A percentile compares a stretch with the other conserved stretches of the same genome.
Conservation (phyloP, 2,113 vertebrate species). For the Castor canadensis region DNA sequence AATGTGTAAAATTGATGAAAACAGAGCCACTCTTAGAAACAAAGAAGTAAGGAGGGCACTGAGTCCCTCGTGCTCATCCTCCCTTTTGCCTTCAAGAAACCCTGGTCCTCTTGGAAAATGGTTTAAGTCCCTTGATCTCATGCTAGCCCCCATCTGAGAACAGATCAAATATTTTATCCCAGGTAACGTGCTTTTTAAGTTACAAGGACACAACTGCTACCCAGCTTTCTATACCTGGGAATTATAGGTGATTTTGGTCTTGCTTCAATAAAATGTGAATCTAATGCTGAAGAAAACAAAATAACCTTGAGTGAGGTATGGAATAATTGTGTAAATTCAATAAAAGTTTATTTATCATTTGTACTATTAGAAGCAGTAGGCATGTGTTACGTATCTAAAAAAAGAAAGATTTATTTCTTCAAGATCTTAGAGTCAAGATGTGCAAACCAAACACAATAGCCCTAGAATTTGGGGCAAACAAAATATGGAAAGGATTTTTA, state of each 20-base stretch:
- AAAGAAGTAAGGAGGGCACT: slow-evolving; percentile 1
- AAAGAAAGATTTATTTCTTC: slow-evolving; percentile 22
- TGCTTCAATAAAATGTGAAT: slow-evolving; percentile 47
- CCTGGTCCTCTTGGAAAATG: slow-evolving; percentile 17
- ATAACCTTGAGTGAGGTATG: neutral
- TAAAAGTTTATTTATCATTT: slow-evolving; percentile 27
- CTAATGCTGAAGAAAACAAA: slow-evolving; percentile 33
- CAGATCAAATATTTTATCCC: slow-evolving; percentile 51
- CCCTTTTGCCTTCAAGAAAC: slow-evolving; percentile 2
- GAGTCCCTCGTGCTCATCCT: neutral
- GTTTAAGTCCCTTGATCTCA: slow-evolving; percentile 30
- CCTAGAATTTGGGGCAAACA: neutral
- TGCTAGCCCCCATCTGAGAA: neutral
- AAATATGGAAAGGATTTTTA: neutral
- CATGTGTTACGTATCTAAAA: neutral
- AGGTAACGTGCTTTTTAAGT: slow-evolving; percentile 21
- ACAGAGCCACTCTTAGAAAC: slow-evolving; percentile 44
- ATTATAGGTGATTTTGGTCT: neutral
- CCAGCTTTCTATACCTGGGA: neutral
- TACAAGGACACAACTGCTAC: slow-evolving; percentile 8
- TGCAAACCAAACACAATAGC: neutral
- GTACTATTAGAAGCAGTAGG: neutral
- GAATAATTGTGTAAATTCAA: neutral
- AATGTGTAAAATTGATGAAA: slow-evolving; percentile 55
- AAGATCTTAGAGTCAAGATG: neutral